Evolutionary conservation across 2,113 vertebrate species (phyloP).

Genomic region (Regulus satrapa): DNA sequence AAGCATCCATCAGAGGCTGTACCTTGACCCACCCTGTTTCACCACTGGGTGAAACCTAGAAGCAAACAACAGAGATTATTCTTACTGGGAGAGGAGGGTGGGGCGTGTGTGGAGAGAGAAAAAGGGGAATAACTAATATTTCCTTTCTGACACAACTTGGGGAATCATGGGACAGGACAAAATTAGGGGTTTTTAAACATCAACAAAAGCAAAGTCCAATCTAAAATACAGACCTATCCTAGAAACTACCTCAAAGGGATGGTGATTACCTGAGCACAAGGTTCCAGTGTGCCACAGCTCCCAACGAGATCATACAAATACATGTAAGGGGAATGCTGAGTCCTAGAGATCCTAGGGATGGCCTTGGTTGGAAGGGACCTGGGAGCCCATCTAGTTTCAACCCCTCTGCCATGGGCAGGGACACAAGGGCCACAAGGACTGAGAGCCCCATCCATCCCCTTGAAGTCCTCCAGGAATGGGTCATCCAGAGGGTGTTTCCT

Average conservation of each 20-base stretch:
- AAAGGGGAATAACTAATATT: not conserved
- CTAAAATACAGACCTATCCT: not conserved
- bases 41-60: not conserved
- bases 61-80: not conserved
- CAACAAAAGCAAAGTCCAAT: not conserved
- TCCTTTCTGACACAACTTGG: not conserved
- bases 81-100: not conserved
- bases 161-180: not conserved
- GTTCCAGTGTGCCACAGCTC: not conserved
- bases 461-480: not conserved
- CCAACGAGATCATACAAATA: not conserved
- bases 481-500: not conserved
- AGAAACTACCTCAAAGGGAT: not conserved
- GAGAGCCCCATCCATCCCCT: not conserved
- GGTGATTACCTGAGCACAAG: not conserved
- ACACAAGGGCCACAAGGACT: not conserved
- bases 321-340: accelerated
- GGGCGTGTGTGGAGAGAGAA: not conserved
- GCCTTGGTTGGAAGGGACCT: not conserved
- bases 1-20: not conserved
- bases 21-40: not conserved
- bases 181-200: not conserved
- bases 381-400: not conserved
- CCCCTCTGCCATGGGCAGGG: not conserved
- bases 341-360: not conserved